phyloP scores from a whole-genome alignment of 2,113 vertebrate species.

The Labeo rohita region DNA sequence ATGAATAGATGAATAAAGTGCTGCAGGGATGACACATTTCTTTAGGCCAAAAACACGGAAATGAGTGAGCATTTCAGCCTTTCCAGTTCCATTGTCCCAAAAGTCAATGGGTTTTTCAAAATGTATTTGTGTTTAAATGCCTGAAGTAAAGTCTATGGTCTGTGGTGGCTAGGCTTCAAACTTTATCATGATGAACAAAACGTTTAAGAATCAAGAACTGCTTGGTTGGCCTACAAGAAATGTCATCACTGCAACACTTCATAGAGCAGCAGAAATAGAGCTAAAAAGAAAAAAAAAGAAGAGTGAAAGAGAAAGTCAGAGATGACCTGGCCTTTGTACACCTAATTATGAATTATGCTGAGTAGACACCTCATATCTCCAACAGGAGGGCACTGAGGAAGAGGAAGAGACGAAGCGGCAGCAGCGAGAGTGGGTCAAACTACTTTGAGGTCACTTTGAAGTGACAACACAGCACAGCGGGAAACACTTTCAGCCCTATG shows the following conservation, averaged over 20 bases:
- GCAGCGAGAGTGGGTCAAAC: conserved; percentile 7
- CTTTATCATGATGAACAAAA: background rate
- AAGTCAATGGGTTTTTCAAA: background rate
- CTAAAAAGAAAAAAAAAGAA: conserved; percentile 3
- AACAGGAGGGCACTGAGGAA: conserved; percentile 17
- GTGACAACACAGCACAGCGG: conserved; percentile 24
- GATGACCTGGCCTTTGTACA: conserved; percentile 8
- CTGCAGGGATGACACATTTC: too few relatives aligned
- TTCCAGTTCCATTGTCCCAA: background rate
- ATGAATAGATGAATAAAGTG: background rate
- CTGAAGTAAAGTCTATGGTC: background rate
- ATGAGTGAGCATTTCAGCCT: background rate
- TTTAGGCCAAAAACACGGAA: background rate
- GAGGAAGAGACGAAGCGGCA: conserved; percentile 12
- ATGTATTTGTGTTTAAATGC: background rate
- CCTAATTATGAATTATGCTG: conserved; percentile 4
- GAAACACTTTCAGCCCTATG: background rate
- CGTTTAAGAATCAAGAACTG: background rate
- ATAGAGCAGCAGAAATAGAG: background rate
- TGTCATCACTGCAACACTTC: background rate
- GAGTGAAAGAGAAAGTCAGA: background rate
- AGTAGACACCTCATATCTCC: conserved; percentile 21
- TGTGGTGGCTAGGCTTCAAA: background rate
- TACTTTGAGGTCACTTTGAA: conserved; percentile 32
- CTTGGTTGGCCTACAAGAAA: background rate